Evolutionary conservation across 2,888 invertebrate genomes (phyloP).

Genomic region (Ectemnius lituratus): DNA sequence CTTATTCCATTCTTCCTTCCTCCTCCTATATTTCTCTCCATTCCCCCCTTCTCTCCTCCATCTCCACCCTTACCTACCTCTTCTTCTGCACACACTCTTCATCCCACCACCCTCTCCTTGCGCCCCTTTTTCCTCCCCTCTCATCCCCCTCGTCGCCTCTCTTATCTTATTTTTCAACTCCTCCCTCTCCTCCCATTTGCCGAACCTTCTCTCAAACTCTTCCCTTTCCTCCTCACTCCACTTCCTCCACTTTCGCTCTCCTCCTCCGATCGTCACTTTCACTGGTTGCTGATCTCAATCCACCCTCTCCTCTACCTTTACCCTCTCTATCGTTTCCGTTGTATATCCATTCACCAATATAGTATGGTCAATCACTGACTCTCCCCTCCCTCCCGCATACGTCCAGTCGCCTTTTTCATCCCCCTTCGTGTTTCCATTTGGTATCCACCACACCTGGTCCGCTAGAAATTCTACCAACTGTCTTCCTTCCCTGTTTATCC

Average conservation of each 20-base stretch:
- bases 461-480: constrained; percentile 31
- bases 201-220: no score
- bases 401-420: no score
- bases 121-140: no score
- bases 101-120: constrained; percentile 3
- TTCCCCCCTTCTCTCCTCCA: neutral
- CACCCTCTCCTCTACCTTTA: constrained; percentile 21
- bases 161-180: constrained; percentile 1
- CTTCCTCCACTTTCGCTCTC: no score
- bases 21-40: neutral
- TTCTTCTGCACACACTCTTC: neutral
- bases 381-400: constrained; percentile 1
- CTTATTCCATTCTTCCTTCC: constrained; percentile 1
- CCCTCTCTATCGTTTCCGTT: constrained; percentile 11
- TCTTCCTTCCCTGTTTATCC: constrained; percentile 25
- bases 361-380: constrained; percentile 37
- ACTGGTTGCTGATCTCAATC: constrained; percentile 35
- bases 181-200: no score
- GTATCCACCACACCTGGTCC: constrained; percentile 36
- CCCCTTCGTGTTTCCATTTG: constrained; percentile 19
- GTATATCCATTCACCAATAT: constrained; percentile 15
- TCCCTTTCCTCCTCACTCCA: no score
- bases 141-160: no score
- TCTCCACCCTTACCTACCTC: neutral
- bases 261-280: no score